phyloP scores from a whole-genome alignment of 1,140 invertebrate genomes.

The Branchinecta lynchi region DNA sequence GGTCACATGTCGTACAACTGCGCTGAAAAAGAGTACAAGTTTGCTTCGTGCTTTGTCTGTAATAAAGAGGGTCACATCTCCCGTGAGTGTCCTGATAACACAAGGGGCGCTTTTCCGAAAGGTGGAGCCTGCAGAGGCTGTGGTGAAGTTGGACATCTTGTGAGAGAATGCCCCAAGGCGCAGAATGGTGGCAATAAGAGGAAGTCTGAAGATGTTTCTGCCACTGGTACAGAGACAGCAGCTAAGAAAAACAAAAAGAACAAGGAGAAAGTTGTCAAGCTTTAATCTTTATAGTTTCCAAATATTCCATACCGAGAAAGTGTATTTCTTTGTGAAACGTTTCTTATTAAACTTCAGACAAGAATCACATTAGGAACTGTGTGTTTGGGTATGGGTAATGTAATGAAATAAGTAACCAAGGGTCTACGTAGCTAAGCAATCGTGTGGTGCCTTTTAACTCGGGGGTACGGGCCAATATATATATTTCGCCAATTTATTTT shows the following conservation, averaged over 20 bases:
- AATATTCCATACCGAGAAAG: too few species aligned
- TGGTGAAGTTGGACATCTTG: slow-evolving; percentile 68
- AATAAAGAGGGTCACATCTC: slow-evolving; percentile 64
- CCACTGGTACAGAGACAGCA: not conserved
- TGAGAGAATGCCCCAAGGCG: slow-evolving; percentile 54
- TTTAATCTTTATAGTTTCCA: not conserved
- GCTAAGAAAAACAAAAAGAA: not conserved
- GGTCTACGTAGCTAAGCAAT: too few species aligned
- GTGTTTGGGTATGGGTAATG: too few species aligned
- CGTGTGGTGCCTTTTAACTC: too few species aligned
- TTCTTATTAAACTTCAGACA: too few species aligned
- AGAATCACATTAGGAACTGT: too few species aligned
- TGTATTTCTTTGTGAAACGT: too few species aligned
- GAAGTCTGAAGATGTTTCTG: not conserved
- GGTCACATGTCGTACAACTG: not conserved
- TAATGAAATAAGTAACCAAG: too few species aligned
- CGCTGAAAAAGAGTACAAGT: not conserved
- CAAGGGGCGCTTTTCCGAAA: slow-evolving; percentile 68
- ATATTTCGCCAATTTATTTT: too few species aligned
- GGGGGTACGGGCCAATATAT: too few species aligned
- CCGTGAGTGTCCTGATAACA: slow-evolving; percentile 63
- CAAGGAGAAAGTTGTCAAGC: not conserved
- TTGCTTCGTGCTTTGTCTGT: slow-evolving; percentile 66
- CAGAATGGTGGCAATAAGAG: not conserved
- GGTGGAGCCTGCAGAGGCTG: slow-evolving; percentile 69